These are phyloP conservation scores for Siniperca chuatsi DNA, from an alignment of 2,113 vertebrate genomes.

Conservation along the genomic window DNA sequence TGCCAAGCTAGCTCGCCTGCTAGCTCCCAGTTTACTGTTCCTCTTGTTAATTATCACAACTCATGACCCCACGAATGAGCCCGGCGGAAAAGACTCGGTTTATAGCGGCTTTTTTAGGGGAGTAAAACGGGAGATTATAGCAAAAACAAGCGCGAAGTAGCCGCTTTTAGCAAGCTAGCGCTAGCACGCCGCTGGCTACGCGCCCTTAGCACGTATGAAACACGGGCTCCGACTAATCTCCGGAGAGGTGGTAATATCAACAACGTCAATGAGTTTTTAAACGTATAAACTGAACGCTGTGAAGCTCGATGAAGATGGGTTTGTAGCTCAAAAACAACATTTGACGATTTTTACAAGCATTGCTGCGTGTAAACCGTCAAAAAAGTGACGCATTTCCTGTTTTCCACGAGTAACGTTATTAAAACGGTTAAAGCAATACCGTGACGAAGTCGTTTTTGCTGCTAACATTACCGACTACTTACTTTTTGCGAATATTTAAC, in stretches of 20 bases:
- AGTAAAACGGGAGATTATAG: fast-evolving
- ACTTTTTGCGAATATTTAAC: fast-evolving
- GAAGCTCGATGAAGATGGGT: fast-evolving
- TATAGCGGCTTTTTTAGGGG: fast-evolving
- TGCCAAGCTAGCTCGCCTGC: conserved; percentile 27
- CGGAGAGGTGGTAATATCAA: conserved; percentile 6
- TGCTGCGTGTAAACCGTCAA: fast-evolving
- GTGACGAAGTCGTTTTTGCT: not conserved
- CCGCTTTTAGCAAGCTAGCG: conserved; percentile 18
- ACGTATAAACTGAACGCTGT: fast-evolving
- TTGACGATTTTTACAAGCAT: fast-evolving
- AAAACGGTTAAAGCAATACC: not conserved
- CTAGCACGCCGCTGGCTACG: conserved; percentile 51
- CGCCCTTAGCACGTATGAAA: conserved; percentile 34
- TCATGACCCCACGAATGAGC: fast-evolving
- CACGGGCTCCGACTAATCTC: conserved; percentile 51
- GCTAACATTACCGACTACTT: fast-evolving
- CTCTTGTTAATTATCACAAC: fast-evolving
- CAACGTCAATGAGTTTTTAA: not conserved
- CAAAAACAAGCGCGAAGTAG: not conserved
- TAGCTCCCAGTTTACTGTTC: not conserved
- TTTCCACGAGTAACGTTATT: too few species aligned
- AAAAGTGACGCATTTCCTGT: conserved; percentile 34
- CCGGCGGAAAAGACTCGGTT: fast-evolving
- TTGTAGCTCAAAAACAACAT: fast-evolving